Evolutionary conservation across 2,113 vertebrate genomes (phyloP).

Genomic region (Phrynosoma blainvillii): DNA sequence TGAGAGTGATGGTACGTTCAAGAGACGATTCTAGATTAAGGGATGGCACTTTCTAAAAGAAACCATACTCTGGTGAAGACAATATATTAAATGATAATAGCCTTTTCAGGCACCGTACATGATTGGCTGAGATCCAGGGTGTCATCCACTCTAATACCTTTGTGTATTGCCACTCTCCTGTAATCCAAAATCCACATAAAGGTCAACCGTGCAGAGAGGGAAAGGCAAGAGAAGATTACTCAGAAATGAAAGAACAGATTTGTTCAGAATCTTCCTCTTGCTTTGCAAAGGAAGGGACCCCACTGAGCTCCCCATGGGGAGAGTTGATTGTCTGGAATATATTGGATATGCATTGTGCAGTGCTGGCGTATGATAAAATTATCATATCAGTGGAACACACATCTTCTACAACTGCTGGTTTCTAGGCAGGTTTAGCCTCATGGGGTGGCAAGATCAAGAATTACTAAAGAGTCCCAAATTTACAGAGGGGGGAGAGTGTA

Average conservation of each 20-base stretch:
- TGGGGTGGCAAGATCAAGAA: neutral
- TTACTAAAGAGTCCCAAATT: neutral
- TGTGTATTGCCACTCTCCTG: neutral
- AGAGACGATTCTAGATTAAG: too few species aligned
- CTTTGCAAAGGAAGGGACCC: neutral
- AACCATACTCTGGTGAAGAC: neutral
- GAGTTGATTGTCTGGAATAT: neutral
- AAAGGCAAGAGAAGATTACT: neutral
- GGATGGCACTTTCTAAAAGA: too few species aligned
- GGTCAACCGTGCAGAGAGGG: too few species aligned
- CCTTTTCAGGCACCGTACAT: neutral
- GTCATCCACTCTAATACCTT: neutral
- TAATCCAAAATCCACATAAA: neutral
- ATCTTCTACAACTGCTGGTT: neutral
- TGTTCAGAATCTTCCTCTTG: neutral
- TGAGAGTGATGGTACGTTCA: neutral
- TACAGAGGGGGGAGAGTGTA: too few species aligned
- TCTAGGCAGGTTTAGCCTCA: neutral
- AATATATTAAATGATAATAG: neutral
- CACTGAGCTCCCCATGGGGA: neutral
- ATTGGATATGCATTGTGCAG: neutral
- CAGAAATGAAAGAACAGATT: neutral
- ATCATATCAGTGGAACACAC: neutral
- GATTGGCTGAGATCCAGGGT: neutral
- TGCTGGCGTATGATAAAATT: neutral